phyloP scores from a whole-genome alignment of 92 coral and sea anemone species.

The Hydrozoanthus gracilis region DNA sequence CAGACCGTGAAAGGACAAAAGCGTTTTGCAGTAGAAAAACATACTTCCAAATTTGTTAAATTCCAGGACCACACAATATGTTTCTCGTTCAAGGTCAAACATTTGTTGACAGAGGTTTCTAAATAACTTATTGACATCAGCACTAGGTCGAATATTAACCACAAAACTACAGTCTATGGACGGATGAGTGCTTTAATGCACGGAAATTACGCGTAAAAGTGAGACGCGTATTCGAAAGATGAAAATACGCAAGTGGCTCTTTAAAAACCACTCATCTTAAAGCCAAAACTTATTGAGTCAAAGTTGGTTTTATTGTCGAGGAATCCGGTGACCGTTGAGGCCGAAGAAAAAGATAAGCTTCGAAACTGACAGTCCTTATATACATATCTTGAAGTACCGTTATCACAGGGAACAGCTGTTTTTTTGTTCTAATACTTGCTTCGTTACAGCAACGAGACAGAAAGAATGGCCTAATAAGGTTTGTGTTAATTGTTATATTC shows the following conservation, averaged over 20 bases:
- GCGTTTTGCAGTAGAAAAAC: not conserved
- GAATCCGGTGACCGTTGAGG: too few species aligned
- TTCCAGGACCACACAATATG: not conserved
- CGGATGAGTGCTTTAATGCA: conserved; percentile 2
- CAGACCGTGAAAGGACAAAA: not conserved
- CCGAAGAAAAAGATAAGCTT: too few species aligned
- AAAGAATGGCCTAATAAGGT: too few species aligned
- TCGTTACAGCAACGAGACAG: too few species aligned
- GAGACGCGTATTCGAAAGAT: not conserved
- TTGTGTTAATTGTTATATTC: too few species aligned
- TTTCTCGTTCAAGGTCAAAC: not conserved
- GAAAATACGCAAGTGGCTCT: not conserved
- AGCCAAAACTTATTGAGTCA: not conserved
- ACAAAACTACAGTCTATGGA: not conserved
- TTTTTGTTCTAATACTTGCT: too few species aligned
- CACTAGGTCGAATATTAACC: conserved; percentile 34
- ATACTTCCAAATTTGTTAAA: not conserved
- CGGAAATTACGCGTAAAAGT: not conserved
- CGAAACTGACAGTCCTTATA: too few species aligned
- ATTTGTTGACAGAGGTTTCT: conserved; percentile 26
- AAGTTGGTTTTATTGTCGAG: too few species aligned
- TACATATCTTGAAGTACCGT: too few species aligned
- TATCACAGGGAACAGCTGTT: too few species aligned
- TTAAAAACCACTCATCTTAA: not conserved
- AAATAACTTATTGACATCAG: not conserved